phyloP scores from a whole-genome alignment of 2,888 invertebrate species.

The Drosophila helvetica region DNA sequence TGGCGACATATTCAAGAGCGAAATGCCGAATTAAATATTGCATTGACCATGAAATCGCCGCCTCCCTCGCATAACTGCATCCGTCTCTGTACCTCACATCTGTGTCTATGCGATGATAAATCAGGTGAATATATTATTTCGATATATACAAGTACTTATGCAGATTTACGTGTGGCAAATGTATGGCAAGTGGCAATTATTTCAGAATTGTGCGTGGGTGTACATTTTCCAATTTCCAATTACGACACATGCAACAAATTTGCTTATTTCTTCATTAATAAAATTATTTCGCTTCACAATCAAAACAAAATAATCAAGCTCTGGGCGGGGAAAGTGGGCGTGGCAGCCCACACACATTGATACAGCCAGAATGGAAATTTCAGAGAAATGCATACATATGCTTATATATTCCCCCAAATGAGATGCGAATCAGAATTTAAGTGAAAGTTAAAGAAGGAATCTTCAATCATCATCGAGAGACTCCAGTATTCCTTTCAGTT shows the following conservation, averaged over 20 bases:
- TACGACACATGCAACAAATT: slow-evolving; percentile 24
- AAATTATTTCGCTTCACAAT: slow-evolving; percentile 23
- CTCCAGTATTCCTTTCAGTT: too few relatives aligned
- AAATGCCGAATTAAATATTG: slow-evolving; percentile 36
- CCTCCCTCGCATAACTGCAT: too few relatives aligned
- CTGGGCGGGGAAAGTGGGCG: slow-evolving; percentile 1
- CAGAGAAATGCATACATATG: too few relatives aligned
- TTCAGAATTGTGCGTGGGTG: background rate
- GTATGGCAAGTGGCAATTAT: slow-evolving; percentile 11
- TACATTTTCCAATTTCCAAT: slow-evolving; percentile 33
- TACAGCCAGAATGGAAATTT: too few relatives aligned
- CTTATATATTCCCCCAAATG: too few relatives aligned
- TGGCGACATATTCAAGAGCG: slow-evolving; percentile 16
- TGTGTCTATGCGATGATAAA: background rate
- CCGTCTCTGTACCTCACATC: background rate
- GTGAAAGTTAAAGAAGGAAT: too few relatives aligned
- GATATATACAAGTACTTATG: background rate
- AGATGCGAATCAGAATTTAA: too few relatives aligned
- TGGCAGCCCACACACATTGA: background rate
- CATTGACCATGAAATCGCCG: slow-evolving; percentile 28
- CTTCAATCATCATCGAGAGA: too few relatives aligned
- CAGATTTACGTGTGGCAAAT: slow-evolving; percentile 5
- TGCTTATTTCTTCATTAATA: slow-evolving; percentile 32
- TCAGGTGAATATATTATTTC: slow-evolving; percentile 8
- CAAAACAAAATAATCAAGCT: slow-evolving; percentile 20